A percentile compares a stretch with the other conserved stretches of the same genome.
Evolutionary conservation across 2,797 vertebrate species (phyloP).

Genomic region (Gobionotothen gibberifrons): DNA sequence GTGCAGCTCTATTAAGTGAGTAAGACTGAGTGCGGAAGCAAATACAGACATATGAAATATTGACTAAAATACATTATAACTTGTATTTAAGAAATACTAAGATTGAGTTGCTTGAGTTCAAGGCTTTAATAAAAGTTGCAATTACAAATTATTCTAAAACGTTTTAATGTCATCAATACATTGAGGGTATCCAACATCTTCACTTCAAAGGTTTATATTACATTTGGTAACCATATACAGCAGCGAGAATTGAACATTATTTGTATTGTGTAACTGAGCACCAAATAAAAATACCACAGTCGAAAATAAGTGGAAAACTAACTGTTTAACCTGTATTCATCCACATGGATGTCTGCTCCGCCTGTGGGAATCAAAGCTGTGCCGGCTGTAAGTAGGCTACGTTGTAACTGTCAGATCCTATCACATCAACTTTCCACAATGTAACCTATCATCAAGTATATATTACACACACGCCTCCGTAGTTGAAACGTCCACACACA

Average conservation of each 20-base stretch:
- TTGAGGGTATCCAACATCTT: background rate
- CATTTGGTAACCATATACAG: background rate
- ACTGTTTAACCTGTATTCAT: conserved; percentile 17
- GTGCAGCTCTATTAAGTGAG: conserved; percentile 13
- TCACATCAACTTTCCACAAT: conserved; percentile 35
- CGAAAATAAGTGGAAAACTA: conserved; percentile 17
- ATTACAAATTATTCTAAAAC: background rate
- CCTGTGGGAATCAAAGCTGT: conserved; percentile 10
- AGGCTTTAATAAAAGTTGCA: background rate
- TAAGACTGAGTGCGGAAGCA: background rate
- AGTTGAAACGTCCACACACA: conserved; percentile 1
- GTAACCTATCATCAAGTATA: conserved; percentile 39
- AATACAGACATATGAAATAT: background rate
- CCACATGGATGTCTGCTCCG: conserved; percentile 16
- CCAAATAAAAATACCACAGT: background rate
- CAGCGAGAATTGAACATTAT: background rate
- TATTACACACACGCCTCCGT: background rate
- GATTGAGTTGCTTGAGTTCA: background rate
- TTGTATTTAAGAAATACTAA: background rate
- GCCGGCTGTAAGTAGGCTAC: conserved; percentile 8
- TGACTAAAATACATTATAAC: background rate
- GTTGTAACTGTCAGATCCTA: conserved; percentile 28
- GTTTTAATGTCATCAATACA: background rate
- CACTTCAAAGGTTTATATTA: background rate
- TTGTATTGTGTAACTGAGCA: background rate